phyloP scores from a whole-genome alignment of 2,888 invertebrate genomes.

The Aspidiotus rigidus region DNA sequence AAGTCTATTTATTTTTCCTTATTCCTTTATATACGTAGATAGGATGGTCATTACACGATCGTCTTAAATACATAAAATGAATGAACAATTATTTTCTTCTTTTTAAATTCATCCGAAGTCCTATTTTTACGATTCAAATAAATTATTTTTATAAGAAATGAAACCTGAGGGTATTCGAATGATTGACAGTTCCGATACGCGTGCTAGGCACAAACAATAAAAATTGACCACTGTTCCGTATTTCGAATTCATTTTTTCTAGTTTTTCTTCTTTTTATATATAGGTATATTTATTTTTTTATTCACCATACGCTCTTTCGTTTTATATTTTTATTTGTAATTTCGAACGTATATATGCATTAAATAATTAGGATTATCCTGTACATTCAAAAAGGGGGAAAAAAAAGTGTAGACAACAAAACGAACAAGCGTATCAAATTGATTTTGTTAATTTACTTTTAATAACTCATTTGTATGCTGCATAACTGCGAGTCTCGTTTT shows the following conservation, averaged over 20 bases:
- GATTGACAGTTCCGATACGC: slow-evolving; percentile 31
- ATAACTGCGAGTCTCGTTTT: too few species aligned
- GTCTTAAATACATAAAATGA: slow-evolving; percentile 21
- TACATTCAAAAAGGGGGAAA: slow-evolving; percentile 15
- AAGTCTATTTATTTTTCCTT: too few species aligned
- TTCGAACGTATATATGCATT: slow-evolving; percentile 16
- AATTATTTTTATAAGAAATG: slow-evolving; percentile 16
- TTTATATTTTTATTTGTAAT: not conserved
- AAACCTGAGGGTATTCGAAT: slow-evolving; percentile 23
- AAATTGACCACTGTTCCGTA: slow-evolving; percentile 26
- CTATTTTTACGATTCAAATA: slow-evolving; percentile 17
- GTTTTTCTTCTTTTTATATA: not conserved
- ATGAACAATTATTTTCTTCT: slow-evolving; percentile 20
- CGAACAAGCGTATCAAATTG: slow-evolving; percentile 27
- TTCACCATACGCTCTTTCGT: not conserved
- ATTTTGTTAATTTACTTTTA: slow-evolving; percentile 10
- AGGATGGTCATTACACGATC: too few species aligned
- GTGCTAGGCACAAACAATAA: slow-evolving; percentile 29
- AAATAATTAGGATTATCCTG: slow-evolving; percentile 32
- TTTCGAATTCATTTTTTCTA: slow-evolving; percentile 27
- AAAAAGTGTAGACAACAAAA: slow-evolving; percentile 1
- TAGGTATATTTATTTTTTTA: slow-evolving; percentile 6
- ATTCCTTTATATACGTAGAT: too few species aligned
- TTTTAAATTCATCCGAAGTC: slow-evolving; percentile 1
- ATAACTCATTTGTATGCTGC: too few species aligned